Percentiles rank a stretch among this genome's conserved stretches.
phyloP scores from a whole-genome alignment of 2,888 invertebrate genomes.

The Leistus spinibarbis region DNA sequence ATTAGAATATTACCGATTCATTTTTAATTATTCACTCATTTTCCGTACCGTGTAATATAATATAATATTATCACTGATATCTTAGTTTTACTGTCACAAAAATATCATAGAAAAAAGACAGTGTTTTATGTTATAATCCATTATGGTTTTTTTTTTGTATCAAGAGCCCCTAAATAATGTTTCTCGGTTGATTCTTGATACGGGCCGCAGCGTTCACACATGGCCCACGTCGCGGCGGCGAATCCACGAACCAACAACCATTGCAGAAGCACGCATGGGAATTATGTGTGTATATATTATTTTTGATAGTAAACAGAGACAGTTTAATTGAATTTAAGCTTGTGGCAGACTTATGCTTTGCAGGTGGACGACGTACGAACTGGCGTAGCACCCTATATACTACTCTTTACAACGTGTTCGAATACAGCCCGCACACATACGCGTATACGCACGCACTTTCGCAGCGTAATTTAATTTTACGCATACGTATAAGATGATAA shows the following conservation, averaged over 20 bases:
- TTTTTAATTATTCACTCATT: too few relatives aligned
- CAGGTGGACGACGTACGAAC: slow-evolving; percentile 30
- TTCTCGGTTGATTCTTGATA: too few relatives aligned
- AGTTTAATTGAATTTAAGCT: slow-evolving; percentile 54
- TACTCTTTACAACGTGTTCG: too few relatives aligned
- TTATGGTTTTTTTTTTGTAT: too few relatives aligned
- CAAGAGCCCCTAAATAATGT: too few relatives aligned
- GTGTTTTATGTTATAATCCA: too few relatives aligned
- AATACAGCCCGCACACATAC: not conserved
- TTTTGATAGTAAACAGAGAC: slow-evolving; percentile 57
- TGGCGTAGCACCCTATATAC: too few relatives aligned
- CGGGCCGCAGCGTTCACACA: not conserved
- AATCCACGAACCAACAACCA: not conserved
- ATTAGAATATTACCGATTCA: too few relatives aligned
- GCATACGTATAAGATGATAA: slow-evolving; percentile 2
- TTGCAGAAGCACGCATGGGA: slow-evolving; percentile 50
- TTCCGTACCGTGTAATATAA: too few relatives aligned
- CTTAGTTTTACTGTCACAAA: too few relatives aligned
- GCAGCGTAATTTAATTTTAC: not conserved
- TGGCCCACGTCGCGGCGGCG: not conserved
- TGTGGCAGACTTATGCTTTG: slow-evolving; percentile 29
- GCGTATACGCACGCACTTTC: not conserved
- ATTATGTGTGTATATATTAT: slow-evolving; percentile 54
- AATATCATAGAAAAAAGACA: too few relatives aligned
- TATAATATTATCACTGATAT: too few relatives aligned